Conservation (phyloP, 2,113 vertebrate genomes). For the Salvelinus fontinalis region DNA sequence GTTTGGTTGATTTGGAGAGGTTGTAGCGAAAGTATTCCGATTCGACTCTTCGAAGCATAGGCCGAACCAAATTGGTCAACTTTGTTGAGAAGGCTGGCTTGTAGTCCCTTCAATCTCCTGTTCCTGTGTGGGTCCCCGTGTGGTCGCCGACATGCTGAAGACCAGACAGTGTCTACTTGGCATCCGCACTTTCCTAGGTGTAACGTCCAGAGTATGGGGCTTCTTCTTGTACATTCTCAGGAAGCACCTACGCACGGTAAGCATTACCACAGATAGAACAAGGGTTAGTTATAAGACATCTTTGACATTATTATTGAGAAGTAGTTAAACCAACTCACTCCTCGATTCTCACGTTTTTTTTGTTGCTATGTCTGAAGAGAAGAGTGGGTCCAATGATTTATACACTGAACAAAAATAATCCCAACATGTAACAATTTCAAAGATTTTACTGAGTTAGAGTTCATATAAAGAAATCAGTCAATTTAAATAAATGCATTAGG, state of each 20-base stretch:
- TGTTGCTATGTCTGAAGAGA: background rate
- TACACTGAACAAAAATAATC: too few relatives aligned
- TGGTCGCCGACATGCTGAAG: constrained; percentile 84
- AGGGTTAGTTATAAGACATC: too few relatives aligned
- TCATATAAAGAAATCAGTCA: too few relatives aligned
- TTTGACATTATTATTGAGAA: too few relatives aligned
- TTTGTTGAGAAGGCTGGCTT: constrained; percentile 42
- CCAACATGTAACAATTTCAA: too few relatives aligned
- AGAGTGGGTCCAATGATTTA: background rate
- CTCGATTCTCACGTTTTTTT: background rate
- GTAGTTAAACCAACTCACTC: background rate
- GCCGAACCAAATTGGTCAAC: constrained; percentile 3
- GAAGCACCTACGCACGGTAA: constrained; percentile 91
- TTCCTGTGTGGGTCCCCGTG: constrained; percentile 60
- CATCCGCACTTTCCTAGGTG: constrained; percentile 86
- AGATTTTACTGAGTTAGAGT: too few relatives aligned
- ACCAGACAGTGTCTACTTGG: constrained; percentile 88
- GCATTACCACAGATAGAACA: constrained; percentile 32
- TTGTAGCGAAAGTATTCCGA: too few relatives aligned
- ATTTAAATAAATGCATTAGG: too few relatives aligned
- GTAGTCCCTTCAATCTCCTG: constrained; percentile 24
- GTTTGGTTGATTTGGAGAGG: constrained; percentile 27
- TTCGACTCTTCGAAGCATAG: background rate
- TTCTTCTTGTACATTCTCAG: constrained; percentile 90
- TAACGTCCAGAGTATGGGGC: constrained; percentile 90